phyloP scores from a whole-genome alignment of 2,888 invertebrate genomes.

The Protonemura montana region DNA sequence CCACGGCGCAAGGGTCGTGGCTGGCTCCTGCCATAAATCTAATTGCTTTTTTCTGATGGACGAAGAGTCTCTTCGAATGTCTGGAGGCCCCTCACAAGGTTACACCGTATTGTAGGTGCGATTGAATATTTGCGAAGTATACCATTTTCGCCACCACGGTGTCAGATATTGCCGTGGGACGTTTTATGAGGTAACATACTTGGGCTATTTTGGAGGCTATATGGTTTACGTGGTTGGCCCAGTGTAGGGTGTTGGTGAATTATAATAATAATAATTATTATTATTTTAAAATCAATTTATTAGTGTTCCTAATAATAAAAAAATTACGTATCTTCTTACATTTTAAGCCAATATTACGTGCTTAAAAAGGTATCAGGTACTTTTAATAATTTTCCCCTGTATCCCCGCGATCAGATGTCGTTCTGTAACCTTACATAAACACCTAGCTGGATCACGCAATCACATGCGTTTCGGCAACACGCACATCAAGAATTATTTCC shows the following conservation, averaged over 20 bases:
- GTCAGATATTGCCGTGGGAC: not conserved
- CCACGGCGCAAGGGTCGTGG: not conserved
- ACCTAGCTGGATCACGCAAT: no score
- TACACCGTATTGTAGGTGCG: not conserved
- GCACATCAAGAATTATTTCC: no score
- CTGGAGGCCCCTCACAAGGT: not conserved
- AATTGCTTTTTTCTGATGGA: not conserved
- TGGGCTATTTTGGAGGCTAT: not conserved
- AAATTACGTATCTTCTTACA: no score
- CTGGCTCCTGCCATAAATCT: conserved; percentile 17
- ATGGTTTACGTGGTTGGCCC: not conserved
- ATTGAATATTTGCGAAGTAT: not conserved
- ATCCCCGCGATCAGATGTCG: no score
- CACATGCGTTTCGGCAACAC: no score
- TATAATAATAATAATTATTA: not conserved
- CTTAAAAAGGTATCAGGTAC: no score
- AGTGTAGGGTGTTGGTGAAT: not conserved
- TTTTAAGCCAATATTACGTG: no score
- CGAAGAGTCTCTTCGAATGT: not conserved
- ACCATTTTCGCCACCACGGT: not conserved
- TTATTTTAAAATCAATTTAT: no score
- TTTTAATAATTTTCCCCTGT: no score
- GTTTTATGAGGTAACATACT: not conserved
- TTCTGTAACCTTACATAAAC: no score
- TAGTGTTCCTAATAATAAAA: no score